These are phyloP conservation scores for Seira musarum DNA, from an alignment of 2,888 invertebrate genomes.

Conservation along the genomic window DNA sequence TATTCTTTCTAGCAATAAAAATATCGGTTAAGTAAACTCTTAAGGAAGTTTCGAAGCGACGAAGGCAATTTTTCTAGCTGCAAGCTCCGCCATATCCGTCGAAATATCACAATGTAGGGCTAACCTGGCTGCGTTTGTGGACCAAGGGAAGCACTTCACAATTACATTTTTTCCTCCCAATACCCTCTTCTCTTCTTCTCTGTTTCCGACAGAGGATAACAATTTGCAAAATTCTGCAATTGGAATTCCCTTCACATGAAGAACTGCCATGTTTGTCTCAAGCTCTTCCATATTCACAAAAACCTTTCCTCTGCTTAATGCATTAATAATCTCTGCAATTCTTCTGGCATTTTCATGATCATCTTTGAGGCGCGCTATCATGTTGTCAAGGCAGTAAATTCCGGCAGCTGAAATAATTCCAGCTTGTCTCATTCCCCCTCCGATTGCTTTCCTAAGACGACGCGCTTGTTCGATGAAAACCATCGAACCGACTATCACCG, in stretches of 20 bases:
- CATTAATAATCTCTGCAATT: slow-evolving; percentile 78
- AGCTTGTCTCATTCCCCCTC: slow-evolving; percentile 95
- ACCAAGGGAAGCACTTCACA: slow-evolving; percentile 74
- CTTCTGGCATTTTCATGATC: slow-evolving; percentile 83
- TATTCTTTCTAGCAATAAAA: too few relatives aligned
- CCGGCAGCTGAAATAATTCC: slow-evolving; percentile 95
- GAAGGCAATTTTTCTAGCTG: slow-evolving; percentile 81
- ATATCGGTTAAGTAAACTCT: too few relatives aligned
- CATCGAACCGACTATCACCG: slow-evolving; percentile 84
- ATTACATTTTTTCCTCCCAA: slow-evolving; percentile 44
- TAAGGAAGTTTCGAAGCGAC: slow-evolving; percentile 73
- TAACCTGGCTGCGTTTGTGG: slow-evolving; percentile 78
- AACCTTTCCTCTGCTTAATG: slow-evolving; percentile 77
- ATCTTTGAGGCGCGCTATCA: slow-evolving; percentile 79
- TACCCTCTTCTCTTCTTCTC: slow-evolving; percentile 61
- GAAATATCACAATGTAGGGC: slow-evolving; percentile 82
- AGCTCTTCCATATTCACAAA: slow-evolving; percentile 77
- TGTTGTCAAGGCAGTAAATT: slow-evolving; percentile 83
- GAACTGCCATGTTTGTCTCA: slow-evolving; percentile 84
- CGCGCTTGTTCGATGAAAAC: slow-evolving; percentile 82
- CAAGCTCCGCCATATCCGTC: slow-evolving; percentile 79
- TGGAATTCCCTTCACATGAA: slow-evolving; percentile 74
- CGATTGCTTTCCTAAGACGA: slow-evolving; percentile 87
- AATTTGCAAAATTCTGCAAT: slow-evolving; percentile 76
- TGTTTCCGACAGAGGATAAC: slow-evolving; percentile 75